Percentiles rank a stretch among this genome's conserved stretches.
Conservation (phyloP, 2,888 invertebrate species). For the Eumacrocentrus americanus region DNA sequence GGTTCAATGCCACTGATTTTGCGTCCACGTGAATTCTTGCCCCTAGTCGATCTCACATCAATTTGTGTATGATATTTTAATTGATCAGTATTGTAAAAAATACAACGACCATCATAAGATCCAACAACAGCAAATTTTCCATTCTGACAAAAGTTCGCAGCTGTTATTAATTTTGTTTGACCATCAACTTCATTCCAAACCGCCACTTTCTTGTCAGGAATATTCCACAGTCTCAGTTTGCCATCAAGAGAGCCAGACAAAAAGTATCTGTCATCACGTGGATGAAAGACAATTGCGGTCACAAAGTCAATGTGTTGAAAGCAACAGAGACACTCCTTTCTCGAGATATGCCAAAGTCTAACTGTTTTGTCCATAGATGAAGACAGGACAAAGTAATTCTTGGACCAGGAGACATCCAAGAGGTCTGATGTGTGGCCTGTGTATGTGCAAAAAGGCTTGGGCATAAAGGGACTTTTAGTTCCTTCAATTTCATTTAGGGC, state of each 20-base stretch:
- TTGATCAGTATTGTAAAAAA: slow-evolving; percentile 98
- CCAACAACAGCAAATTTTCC: slow-evolving; percentile 98
- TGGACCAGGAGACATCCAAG: slow-evolving; percentile 97
- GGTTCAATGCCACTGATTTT: slow-evolving; percentile 98
- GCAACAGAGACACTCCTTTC: slow-evolving; percentile 96
- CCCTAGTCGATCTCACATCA: slow-evolving; percentile 93
- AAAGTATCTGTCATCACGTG: slow-evolving; percentile 89
- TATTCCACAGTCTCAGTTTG: slow-evolving; percentile 98
- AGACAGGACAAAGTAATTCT: slow-evolving; percentile 96
- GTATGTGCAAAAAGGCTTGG: slow-evolving; percentile 90
- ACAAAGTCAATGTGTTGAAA: slow-evolving; percentile 99
- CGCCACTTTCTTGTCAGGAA: slow-evolving; percentile 98
- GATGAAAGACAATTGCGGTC: slow-evolving; percentile 98
- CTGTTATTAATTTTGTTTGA: slow-evolving; percentile 92
- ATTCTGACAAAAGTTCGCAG: slow-evolving; percentile 96
- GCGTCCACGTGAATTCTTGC: slow-evolving; percentile 91
- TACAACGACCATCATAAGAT: slow-evolving; percentile 97
- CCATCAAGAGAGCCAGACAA: slow-evolving; percentile 97
- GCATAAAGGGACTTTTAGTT: slow-evolving; percentile 76
- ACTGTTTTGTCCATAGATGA: slow-evolving; percentile 99
- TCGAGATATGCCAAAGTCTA: slow-evolving; percentile 94
- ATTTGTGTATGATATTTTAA: slow-evolving; percentile 98
- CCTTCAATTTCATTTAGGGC: slow-evolving; percentile 66
- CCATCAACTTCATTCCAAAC: slow-evolving; percentile 97
- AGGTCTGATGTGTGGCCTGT: slow-evolving; percentile 95